phyloP scores from a whole-genome alignment of 2,888 invertebrate species.

The Agrochola macilenta region DNA sequence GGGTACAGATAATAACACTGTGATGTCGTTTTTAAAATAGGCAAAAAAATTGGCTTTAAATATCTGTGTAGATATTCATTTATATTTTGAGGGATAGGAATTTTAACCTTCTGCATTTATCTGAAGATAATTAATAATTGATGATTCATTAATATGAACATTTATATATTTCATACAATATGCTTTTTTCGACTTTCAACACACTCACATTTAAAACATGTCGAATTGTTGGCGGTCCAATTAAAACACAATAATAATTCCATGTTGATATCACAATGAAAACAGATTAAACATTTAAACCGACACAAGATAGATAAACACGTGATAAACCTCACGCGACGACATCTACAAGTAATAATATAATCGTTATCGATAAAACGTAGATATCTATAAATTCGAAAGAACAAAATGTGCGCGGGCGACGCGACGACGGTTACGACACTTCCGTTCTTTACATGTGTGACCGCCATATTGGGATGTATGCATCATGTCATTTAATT shows the following conservation, averaged over 20 bases:
- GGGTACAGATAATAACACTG: too few relatives aligned
- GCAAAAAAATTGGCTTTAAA: neutral
- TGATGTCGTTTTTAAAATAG: neutral
- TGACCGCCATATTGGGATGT: conserved; percentile 37
- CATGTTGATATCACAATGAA: conserved; percentile 18
- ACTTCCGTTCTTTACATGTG: conserved; percentile 47
- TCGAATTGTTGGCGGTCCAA: neutral
- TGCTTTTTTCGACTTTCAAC: neutral
- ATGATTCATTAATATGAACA: neutral
- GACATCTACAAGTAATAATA: conserved; percentile 44
- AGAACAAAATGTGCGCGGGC: conserved; percentile 50
- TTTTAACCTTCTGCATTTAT: neutral
- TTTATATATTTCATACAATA: neutral
- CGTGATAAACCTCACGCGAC: conserved; percentile 28
- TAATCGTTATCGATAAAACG: conserved; percentile 45
- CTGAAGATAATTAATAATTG: neutral
- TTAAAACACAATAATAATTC: neutral
- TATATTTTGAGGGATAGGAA: neutral
- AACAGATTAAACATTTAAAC: conserved; percentile 9
- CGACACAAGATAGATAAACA: conserved; percentile 24
- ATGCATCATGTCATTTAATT: conserved; percentile 33
- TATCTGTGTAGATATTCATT: neutral
- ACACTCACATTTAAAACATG: neutral
- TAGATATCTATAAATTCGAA: conserved; percentile 34
- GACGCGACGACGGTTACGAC: conserved; percentile 31